Evolutionary conservation across 2,888 invertebrate genomes (phyloP), one percentile per base, ranked within the genome.

Genomic region (Hemicrepidius hirtus): DNA sequence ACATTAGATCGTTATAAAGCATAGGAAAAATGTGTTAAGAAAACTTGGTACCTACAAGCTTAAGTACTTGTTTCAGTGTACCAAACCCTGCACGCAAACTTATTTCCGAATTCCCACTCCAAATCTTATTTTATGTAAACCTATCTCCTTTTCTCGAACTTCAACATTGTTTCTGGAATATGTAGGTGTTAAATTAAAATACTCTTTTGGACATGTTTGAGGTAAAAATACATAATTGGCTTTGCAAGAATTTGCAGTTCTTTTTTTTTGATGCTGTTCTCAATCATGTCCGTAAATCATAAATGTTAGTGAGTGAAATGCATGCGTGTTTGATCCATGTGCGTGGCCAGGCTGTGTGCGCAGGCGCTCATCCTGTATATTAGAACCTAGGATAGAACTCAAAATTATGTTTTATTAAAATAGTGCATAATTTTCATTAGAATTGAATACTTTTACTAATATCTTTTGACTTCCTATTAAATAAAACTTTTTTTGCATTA

Each of bases 301-400:
- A 76, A 77, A 77, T 83, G 80, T 82, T 83, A 83, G 84, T 79
- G 81, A 82, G 83, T 83, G 82, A 81, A 80, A 80, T 83, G 85
- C 84, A 84, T 85, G 84, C 79, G 74, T 75, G 75, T 81, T 78
- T 77, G 78, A 80, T 81, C 80, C 80, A 83, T 84, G 85, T 86
- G 91, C 91, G 91, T 91, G 91, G 91, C 91, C 90, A 91, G 91
- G 91, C 91, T 91, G 91, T 91, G 91, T 90, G 90, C 90, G 90
- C 84, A 85, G 85, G 85, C 84, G 82, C 82, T 83, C 85, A 83
- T 70, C 74, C 70, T 74, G 74, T 74, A 74, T 57, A 37, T 37
- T 71, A 71, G 65, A 65, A 32, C 20, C 50, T 57, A 67, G 59
- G 65, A 50, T 65, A 65, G 49, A 69, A 28, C 21, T 68, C 55